These are phyloP conservation scores for Copidosoma aretas DNA, from an alignment of 2,888 invertebrate genomes.

Conservation along the genomic window DNA sequence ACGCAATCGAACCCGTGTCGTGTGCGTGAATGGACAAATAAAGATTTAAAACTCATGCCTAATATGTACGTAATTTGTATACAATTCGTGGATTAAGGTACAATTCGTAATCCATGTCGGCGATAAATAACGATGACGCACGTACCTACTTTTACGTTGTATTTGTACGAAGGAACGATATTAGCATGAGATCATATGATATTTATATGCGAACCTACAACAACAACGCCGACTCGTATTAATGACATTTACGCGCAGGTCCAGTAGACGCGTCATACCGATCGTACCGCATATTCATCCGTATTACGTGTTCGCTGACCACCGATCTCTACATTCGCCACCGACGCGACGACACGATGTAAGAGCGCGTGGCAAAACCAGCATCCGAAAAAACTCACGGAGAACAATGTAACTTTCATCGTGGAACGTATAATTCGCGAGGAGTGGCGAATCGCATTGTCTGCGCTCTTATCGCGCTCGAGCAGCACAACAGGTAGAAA, in stretches of 20 bases:
- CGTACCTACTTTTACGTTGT: neutral
- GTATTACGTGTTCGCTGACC: constrained; percentile 29
- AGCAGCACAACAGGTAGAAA: too few species aligned
- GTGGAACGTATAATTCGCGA: neutral
- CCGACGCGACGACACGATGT: constrained; percentile 3
- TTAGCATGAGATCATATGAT: constrained; percentile 47
- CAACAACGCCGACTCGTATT: constrained; percentile 30
- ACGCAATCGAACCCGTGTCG: too few species aligned
- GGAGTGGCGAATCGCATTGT: neutral
- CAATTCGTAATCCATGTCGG: too few species aligned
- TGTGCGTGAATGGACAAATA: too few species aligned
- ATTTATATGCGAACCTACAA: constrained; percentile 24
- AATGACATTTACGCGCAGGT: constrained; percentile 21
- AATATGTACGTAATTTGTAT: too few species aligned
- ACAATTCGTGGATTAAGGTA: too few species aligned
- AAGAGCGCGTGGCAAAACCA: neutral
- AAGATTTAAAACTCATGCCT: too few species aligned
- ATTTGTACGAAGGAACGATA: constrained; percentile 32
- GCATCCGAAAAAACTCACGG: neutral
- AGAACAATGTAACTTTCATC: neutral
- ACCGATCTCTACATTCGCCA: constrained; percentile 13
- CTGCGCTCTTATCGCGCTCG: too few species aligned
- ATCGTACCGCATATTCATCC: constrained; percentile 15
- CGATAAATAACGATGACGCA: too few species aligned
- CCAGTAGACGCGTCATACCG: constrained; percentile 11